Base-by-base conservation (phyloP, 2,797 vertebrate species). In the Sebastes aleutianus region DNA sequence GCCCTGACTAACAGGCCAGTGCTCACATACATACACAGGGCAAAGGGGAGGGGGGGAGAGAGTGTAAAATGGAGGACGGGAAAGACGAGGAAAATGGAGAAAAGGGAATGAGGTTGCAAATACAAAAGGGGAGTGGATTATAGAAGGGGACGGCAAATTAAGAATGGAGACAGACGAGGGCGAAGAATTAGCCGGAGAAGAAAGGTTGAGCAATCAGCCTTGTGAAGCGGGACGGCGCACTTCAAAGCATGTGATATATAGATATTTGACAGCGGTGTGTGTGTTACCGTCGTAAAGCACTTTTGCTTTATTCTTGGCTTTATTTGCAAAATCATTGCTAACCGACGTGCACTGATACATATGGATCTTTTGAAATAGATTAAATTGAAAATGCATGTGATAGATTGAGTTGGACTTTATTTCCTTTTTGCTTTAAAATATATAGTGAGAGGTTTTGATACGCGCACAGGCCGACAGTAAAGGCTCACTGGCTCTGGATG, bases 1-100 rank as follows among this genome's bases (percentile, higher is more conserved):
- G 68, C 70, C 67, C 76, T 78, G 29, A 80, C 78, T 74, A 82
- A 85, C 84, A 65, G 58, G 63, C 68, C 72, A 64, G 62, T 4
- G 26, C 70, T 77, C 66, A 31, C 72, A 71, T 79, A 64, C 59
- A 43, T 57, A 69, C 80, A 36, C 62, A 62, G 74, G 65, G 76
- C 57, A 36, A 83, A 71, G 34, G 20, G 13, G 43, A 20, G 22
- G 43, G 3, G 16, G 10, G 32, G 4, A 10, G 10, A 11, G 70
- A 58, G 29, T 6, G 62, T 31, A 79, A 80, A 70, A 75, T 61
- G 83, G 76, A 80, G 65, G 76, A 22, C 11, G 36, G 63, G 6
- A 63, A 69, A 80, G 34, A 53, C 0, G 29, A 77, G 47, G 50
- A 72, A 84, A 70, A 74, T 56, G 63, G 26, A 75, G 8, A 77